Conservation (phyloP, 2,888 invertebrate genomes). For the Cosmopolites sordidus region DNA sequence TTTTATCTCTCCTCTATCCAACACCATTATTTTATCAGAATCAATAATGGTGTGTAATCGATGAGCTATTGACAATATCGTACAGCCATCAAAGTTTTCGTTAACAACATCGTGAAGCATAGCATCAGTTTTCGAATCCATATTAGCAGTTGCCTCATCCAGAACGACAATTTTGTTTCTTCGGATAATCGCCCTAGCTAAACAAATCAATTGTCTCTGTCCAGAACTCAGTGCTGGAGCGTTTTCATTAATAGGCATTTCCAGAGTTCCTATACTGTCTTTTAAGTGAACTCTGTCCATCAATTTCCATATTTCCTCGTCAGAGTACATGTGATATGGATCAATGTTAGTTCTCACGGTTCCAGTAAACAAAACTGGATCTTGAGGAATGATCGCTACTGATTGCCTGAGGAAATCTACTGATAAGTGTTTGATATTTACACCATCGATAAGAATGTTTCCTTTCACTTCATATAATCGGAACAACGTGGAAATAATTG, state of each 20-base stretch:
- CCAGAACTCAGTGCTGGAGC: slow-evolving; percentile 42
- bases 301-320: slow-evolving; percentile 35
- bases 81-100: slow-evolving; percentile 51
- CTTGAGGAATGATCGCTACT: slow-evolving; percentile 81
- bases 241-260: slow-evolving; percentile 45
- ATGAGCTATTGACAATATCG: slow-evolving; percentile 51
- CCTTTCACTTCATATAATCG: slow-evolving; percentile 75
- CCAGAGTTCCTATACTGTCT: slow-evolving; percentile 56
- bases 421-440: slow-evolving; percentile 65
- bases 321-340: slow-evolving; percentile 30
- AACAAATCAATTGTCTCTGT: slow-evolving; percentile 65
- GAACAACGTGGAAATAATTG: slow-evolving; percentile 71
- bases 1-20: slow-evolving; percentile 49
- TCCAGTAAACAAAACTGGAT: slow-evolving; percentile 68
- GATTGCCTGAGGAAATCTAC: slow-evolving; percentile 69
- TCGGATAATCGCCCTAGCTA: slow-evolving; percentile 60
- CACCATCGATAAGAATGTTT: slow-evolving; percentile 71
- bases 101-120: slow-evolving; percentile 67
- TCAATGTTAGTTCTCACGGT: slow-evolving; percentile 48
- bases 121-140: slow-evolving; percentile 74
- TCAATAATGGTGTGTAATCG: slow-evolving; percentile 53
- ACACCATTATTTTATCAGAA: slow-evolving; percentile 52
- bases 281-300: slow-evolving; percentile 40
- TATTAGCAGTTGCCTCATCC: slow-evolving; percentile 79
- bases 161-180: slow-evolving; percentile 41